Conservation (phyloP, 2,888 invertebrate species). For the Xestia rhomboidea region DNA sequence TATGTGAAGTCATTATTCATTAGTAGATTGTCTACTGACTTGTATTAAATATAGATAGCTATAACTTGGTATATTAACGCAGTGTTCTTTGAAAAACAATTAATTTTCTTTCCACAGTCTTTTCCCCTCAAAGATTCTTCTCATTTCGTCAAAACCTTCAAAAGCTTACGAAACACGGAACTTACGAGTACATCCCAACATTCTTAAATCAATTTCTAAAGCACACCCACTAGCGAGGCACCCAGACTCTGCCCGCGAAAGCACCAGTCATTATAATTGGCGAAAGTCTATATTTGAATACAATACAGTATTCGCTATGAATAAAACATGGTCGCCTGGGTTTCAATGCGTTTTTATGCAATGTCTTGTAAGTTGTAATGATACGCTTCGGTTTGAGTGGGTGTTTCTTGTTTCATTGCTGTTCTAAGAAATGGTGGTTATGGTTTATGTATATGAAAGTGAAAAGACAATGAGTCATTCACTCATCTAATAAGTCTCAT, state of each 20-base stretch:
- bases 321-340: slow-evolving; percentile 81
- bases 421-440: slow-evolving; percentile 53
- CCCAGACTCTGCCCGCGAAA: slow-evolving; percentile 81
- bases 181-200: slow-evolving; percentile 21
- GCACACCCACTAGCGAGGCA: slow-evolving; percentile 71
- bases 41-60: not conserved
- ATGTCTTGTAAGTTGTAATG: slow-evolving; percentile 81
- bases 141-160: not conserved
- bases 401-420: slow-evolving; percentile 55
- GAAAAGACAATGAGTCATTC: slow-evolving; percentile 7
- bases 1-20: not conserved
- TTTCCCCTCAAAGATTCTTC: not conserved
- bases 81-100: not conserved
- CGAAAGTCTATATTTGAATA: slow-evolving; percentile 90
- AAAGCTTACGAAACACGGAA: slow-evolving; percentile 23
- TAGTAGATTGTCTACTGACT: not conserved
- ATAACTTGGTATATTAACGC: not conserved
- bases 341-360: slow-evolving; percentile 82
- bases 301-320: slow-evolving; percentile 86
- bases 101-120: not conserved
- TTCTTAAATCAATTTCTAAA: slow-evolving; percentile 64
- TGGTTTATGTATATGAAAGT: slow-evolving; percentile 2
- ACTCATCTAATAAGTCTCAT: too few species aligned
- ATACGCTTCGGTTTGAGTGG: slow-evolving; percentile 58
- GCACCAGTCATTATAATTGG: slow-evolving; percentile 84